phyloP scores from a whole-genome alignment of 2,113 vertebrate species.

The Taxidea taxus region DNA sequence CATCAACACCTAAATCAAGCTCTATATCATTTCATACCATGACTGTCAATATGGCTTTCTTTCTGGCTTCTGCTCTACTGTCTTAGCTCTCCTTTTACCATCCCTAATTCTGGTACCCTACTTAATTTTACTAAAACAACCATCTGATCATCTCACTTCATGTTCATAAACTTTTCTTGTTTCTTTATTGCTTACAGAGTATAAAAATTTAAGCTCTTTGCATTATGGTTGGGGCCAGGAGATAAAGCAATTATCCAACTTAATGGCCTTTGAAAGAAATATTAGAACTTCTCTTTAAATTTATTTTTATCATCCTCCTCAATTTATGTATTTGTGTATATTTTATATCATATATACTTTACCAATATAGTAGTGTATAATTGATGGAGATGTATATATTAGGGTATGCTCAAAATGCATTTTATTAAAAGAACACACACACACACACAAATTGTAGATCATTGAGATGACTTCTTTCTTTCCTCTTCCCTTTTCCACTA shows the following conservation, averaged over 20 bases:
- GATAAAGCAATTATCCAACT: conserved; percentile 1
- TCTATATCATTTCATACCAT: background rate
- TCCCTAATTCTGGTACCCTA: background rate
- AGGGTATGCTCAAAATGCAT: background rate
- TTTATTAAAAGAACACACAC: background rate
- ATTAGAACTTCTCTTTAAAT: background rate
- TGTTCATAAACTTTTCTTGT: background rate
- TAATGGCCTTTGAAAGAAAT: background rate
- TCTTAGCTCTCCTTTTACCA: background rate
- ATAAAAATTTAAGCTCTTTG: background rate
- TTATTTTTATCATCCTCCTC: background rate
- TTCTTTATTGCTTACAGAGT: background rate
- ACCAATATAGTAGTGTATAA: background rate
- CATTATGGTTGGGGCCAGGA: background rate
- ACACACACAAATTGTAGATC: background rate
- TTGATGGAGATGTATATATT: background rate
- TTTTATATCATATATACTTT: background rate
- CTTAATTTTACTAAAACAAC: background rate
- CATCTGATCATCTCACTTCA: background rate
- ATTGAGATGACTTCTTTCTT: background rate
- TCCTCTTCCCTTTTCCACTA: background rate
- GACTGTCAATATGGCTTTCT: background rate
- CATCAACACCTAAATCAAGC: background rate
- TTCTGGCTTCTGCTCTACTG: background rate
- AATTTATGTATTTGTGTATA: background rate